Evolutionary conservation across 2,113 vertebrate genomes (phyloP).

Genomic region (Thryonomys swinderianus): DNA sequence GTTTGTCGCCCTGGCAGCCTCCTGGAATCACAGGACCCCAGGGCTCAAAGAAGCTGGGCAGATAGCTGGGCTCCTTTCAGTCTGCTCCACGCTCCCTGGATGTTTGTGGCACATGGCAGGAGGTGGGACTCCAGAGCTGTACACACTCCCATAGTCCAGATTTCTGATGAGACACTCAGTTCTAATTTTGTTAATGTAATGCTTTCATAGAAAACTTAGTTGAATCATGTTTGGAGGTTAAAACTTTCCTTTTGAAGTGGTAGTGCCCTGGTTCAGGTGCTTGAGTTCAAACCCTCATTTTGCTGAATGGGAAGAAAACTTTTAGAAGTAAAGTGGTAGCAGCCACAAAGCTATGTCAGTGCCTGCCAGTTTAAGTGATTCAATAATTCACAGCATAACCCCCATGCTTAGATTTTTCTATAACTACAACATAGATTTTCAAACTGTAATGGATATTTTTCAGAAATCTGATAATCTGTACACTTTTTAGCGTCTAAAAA

Average conservation of each 20-base stretch:
- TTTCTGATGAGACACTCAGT: neutral
- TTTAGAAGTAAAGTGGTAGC: neutral
- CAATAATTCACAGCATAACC: neutral
- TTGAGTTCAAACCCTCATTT: conserved; percentile 8
- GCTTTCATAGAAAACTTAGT: neutral
- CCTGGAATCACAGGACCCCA: neutral
- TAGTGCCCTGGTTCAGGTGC: neutral
- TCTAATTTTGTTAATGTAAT: conserved; percentile 16
- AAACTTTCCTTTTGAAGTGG: neutral
- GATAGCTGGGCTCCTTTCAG: neutral
- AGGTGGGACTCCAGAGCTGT: neutral
- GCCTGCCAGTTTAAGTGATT: neutral
- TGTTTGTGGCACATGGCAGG: neutral
- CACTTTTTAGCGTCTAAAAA: neutral
- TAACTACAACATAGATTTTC: neutral
- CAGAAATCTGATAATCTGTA: neutral
- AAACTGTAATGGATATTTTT: neutral
- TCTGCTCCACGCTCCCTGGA: neutral
- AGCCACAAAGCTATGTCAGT: neutral
- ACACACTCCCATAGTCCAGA: neutral
- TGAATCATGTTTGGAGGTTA: conserved; percentile 1
- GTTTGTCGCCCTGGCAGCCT: neutral
- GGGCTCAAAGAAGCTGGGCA: neutral
- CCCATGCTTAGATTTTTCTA: neutral
- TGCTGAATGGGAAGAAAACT: neutral